Conservation (phyloP, 2,797 vertebrate species). For the Semaprochilodus insignis region DNA sequence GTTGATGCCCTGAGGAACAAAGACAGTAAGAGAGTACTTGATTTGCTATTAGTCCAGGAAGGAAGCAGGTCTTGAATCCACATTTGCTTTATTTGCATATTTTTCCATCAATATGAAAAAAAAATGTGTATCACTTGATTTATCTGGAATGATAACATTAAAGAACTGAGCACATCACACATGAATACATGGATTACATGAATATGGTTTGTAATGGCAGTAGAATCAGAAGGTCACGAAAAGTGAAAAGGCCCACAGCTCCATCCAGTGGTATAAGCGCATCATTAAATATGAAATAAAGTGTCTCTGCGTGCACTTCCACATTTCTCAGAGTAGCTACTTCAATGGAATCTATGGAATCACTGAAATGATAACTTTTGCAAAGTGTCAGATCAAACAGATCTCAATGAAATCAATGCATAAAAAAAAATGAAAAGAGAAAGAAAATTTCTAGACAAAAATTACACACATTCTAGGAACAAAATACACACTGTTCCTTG, state of each 20-base stretch:
- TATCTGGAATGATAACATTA: neutral
- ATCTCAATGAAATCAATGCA: neutral
- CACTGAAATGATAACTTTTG: neutral
- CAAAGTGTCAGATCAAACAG: neutral
- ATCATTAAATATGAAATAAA: neutral
- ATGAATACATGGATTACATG: neutral
- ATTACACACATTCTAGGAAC: neutral
- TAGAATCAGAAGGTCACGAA: neutral
- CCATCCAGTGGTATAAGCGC: constrained; percentile 37
- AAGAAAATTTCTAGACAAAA: neutral
- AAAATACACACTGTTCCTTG: neutral
- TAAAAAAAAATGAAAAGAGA: neutral
- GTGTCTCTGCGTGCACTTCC: neutral
- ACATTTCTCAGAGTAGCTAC: neutral
- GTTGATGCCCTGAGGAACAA: neutral
- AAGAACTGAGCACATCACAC: neutral
- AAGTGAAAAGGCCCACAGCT: constrained; percentile 23
- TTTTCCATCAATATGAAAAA: neutral
- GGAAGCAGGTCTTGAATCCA: neutral
- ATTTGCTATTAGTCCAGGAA: neutral
- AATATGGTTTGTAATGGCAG: neutral
- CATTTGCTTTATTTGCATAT: neutral
- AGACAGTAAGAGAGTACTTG: neutral
- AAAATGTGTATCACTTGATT: neutral
- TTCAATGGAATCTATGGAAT: neutral